phyloP scores from a whole-genome alignment of 2,888 invertebrate genomes.

The Noctua comes region DNA sequence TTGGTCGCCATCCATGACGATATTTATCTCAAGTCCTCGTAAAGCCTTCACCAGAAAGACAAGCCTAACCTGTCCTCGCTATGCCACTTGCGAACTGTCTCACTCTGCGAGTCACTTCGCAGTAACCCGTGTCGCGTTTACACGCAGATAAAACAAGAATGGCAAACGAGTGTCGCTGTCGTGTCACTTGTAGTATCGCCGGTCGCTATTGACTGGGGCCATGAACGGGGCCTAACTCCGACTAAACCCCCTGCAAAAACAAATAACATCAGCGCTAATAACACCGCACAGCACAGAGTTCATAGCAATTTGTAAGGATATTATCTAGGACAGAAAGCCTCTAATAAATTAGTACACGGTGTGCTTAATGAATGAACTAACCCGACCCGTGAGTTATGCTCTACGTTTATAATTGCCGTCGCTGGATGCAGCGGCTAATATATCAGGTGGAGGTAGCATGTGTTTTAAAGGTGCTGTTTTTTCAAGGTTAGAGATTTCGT shows the following conservation, averaged over 20 bases:
- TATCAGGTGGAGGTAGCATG: conserved; percentile 14
- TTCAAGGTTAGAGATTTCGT: neutral
- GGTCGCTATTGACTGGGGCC: too few species aligned
- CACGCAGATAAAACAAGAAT: neutral
- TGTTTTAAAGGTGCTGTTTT: conserved; percentile 10
- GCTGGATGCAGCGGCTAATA: conserved; percentile 41
- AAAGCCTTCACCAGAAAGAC: neutral
- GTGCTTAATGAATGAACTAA: conserved; percentile 72
- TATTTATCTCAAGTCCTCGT: neutral
- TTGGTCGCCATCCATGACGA: neutral
- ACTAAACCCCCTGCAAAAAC: neutral
- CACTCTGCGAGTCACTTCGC: neutral
- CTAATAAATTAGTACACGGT: conserved; percentile 69
- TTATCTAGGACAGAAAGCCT: conserved; percentile 57
- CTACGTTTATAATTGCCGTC: conserved; percentile 71
- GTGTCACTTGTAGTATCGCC: neutral
- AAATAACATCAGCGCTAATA: neutral
- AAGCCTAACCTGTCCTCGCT: too few species aligned
- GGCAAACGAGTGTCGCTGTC: neutral
- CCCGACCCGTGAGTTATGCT: conserved; percentile 62
- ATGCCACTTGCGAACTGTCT: neutral
- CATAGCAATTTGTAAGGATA: conserved; percentile 47
- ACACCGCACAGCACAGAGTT: neutral
- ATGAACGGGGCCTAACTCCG: neutral
- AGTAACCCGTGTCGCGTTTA: neutral